Evolutionary conservation across 2,888 invertebrate genomes (phyloP), one percentile per base, ranked within the genome.

Genomic region (Marronus borbonicus): DNA sequence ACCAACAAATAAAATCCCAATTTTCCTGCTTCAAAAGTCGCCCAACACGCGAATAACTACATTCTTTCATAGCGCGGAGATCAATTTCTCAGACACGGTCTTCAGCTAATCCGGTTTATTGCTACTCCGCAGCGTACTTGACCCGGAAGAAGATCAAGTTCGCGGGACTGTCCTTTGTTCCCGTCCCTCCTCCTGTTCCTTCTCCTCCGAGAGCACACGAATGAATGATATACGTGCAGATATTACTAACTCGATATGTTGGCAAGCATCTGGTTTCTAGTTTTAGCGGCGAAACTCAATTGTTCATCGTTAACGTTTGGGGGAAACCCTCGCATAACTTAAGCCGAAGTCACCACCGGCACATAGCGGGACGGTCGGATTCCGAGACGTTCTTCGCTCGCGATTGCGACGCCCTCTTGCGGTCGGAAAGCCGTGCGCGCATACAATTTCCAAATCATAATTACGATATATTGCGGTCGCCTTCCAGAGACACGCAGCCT

Each of bases 301-400:
- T 77, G 76, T 77, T 77, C 76, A 77, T 77, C 76, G 76, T 77
- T 77, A 77, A 68, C 69, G 8, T 44, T 58, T 58, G 69, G 31
- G 55, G 65, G 65, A 74, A 78, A 78, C 77, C 77, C 66, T 74
- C 74, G 65, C 77, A 78, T 78, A 78, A 78, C 72, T 78, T 78
- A 74, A 44, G 39, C 72, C 44, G 58, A 74, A 74, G 72, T 74
- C 72, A 39, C 60, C 44, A 44, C 55, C 55, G 55, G 7, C 52
- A 17, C 55, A n/a, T 24, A 36, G 31, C 31, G 5, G 5, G 31
- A 20, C 17, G n/a, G n/a, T 17, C 52, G 52, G 58, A 72, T 72
- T 72, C 72, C 17, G 36, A n/a, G 49, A 44, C 68, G 50, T 24
- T 62, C 28, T 20, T 24, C 62, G 62, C 12, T 4, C 28, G 31